phyloP scores from a whole-genome alignment of 2,888 invertebrate genomes.

The Andrena camellia region DNA sequence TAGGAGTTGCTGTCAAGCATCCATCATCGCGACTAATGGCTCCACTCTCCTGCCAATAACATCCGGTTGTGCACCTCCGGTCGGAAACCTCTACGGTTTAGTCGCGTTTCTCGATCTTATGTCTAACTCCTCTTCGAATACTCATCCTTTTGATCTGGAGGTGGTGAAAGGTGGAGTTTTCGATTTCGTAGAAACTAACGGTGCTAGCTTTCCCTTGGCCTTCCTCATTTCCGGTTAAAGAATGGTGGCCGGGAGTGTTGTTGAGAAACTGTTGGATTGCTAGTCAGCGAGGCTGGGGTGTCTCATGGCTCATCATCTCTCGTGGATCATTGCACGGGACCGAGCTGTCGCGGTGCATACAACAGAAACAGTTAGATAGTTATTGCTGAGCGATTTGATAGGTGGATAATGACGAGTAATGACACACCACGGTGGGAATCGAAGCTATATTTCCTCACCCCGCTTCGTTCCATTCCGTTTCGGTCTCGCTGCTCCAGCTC shows the following conservation, averaged over 20 bases:
- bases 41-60: conserved; percentile 85
- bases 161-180: too few relatives aligned
- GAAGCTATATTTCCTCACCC: conserved; percentile 52
- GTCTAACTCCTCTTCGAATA: conserved; percentile 53
- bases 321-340: conserved; percentile 36
- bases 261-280: conserved; percentile 68
- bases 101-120: conserved; percentile 68
- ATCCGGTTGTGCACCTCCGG: conserved; percentile 80
- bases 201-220: too few relatives aligned
- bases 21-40: conserved; percentile 85
- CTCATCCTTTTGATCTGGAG: neutral
- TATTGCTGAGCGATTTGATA: conserved; percentile 83
- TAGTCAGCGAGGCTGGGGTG: conserved; percentile 66
- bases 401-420: conserved; percentile 84
- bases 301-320: neutral
- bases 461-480: conserved; percentile 16
- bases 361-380: conserved; percentile 78
- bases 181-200: too few relatives aligned
- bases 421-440: conserved; percentile 80
- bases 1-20: conserved; percentile 83
- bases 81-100: conserved; percentile 72
- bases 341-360: conserved; percentile 36
- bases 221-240: neutral
- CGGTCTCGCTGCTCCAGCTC: too few relatives aligned
- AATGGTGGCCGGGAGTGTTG: neutral